Evolutionary conservation across 2,113 vertebrate species (phyloP).

Genomic region (Dendropsophus ebraccatus): DNA sequence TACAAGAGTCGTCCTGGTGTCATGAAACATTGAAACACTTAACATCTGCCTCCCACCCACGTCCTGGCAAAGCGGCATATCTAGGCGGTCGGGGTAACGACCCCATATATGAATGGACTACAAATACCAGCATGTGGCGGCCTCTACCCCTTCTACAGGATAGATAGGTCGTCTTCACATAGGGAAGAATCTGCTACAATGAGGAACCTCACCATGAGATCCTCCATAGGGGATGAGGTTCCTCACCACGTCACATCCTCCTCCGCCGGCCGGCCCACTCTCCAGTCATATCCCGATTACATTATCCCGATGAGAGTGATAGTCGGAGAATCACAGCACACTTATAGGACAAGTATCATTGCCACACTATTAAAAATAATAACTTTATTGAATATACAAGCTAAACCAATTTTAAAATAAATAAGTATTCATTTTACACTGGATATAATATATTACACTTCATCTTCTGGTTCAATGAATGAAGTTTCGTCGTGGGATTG

Average conservation of each 20-base stretch:
- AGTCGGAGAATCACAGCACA: conserved; percentile 41
- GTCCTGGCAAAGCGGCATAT: not conserved
- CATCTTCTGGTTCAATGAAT: conserved; percentile 62
- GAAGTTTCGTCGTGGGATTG: conserved; percentile 66
- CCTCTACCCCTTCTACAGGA: not conserved
- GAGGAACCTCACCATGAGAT: not conserved
- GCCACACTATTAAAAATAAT: conserved; percentile 79
- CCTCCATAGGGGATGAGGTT: not conserved
- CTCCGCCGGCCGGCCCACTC: not conserved
- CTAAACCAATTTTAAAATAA: conserved; percentile 73
- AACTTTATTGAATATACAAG: conserved; percentile 75
- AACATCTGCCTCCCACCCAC: conserved; percentile 61
- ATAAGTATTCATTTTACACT: conserved; percentile 69
- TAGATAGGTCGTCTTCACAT: not conserved
- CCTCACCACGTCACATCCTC: not conserved
- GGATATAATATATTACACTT: conserved; percentile 71
- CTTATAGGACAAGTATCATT: conserved; percentile 60
- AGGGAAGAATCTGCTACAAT: not conserved
- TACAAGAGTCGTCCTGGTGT: conserved; percentile 43
- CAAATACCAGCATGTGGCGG: not conserved
- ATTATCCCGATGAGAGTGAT: conserved; percentile 14
- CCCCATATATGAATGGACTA: not conserved
- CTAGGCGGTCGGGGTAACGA: not conserved
- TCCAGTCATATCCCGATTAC: not conserved
- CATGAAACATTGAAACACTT: conserved; percentile 47